phyloP scores from a whole-genome alignment of 2,888 invertebrate species.

The Nasonovia ribisnigri region DNA sequence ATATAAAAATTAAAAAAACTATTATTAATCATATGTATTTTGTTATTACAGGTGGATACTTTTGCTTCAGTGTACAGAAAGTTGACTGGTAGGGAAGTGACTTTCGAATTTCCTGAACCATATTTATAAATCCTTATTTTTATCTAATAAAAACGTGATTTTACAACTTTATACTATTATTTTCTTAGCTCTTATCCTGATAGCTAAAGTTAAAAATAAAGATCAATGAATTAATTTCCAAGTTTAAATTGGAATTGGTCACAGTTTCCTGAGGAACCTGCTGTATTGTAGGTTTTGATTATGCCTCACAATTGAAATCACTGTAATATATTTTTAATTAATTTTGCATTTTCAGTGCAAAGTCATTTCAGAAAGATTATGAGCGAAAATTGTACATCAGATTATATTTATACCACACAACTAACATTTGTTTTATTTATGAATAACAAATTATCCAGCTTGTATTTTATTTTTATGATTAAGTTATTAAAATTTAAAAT shows the following conservation, averaged over 20 bases:
- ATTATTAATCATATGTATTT: conserved; percentile 23
- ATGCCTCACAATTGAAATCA: too few species aligned
- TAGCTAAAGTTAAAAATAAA: neutral
- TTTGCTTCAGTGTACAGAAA: conserved; percentile 99
- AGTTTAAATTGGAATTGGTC: neutral
- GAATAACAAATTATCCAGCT: too few species aligned
- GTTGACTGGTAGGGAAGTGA: conserved; percentile 97
- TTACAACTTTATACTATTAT: conserved; percentile 26
- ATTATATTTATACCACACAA: too few species aligned
- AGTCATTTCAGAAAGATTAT: too few species aligned
- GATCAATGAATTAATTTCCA: neutral
- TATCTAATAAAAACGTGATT: conserved; percentile 64
- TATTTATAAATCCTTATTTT: conserved; percentile 80
- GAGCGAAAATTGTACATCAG: too few species aligned
- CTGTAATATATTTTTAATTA: too few species aligned
- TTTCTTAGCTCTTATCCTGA: neutral
- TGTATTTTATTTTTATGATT: too few species aligned
- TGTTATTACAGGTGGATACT: conserved; percentile 88
- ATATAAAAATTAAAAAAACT: too few species aligned
- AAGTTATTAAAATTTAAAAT: too few species aligned
- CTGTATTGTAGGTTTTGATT: too few species aligned
- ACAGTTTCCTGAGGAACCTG: neutral
- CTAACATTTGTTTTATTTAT: too few species aligned
- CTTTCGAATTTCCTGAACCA: conserved; percentile 99
- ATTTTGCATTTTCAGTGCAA: too few species aligned